Percentiles rank a stretch among this genome's conserved stretches.
phyloP scores from a whole-genome alignment of 2,797 vertebrate genomes.

The Crenuchus spilurus region DNA sequence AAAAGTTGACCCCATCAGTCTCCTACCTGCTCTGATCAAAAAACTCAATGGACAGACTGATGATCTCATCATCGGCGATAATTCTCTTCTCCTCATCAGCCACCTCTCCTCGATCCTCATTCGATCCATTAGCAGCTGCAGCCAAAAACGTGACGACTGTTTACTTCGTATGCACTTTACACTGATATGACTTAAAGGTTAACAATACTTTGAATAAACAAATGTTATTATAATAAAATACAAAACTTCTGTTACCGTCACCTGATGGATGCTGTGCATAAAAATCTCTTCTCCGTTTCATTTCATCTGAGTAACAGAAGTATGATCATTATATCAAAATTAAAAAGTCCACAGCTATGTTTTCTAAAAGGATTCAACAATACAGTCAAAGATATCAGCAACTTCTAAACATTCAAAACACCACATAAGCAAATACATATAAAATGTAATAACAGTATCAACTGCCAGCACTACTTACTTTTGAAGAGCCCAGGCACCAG shows the following conservation, averaged over 20 bases:
- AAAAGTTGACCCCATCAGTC: background rate
- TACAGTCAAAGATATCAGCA: too few relatives aligned
- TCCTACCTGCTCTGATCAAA: constrained; percentile 94
- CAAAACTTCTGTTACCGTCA: constrained; percentile 76
- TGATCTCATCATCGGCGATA: constrained; percentile 98
- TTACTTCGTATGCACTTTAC: background rate
- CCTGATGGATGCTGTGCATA: constrained; percentile 93
- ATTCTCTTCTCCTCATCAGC: constrained; percentile 97
- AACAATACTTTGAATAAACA: background rate
- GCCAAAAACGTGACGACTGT: background rate
- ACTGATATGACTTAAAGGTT: background rate
- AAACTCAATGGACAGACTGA: constrained; percentile 99
- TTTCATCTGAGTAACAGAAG: constrained; percentile 86
- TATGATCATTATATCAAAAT: background rate
- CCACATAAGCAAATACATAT: too few relatives aligned
- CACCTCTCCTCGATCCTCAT: constrained; percentile 96
- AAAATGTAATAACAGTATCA: too few relatives aligned
- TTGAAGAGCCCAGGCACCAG: constrained; percentile 98
- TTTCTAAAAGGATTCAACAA: too few relatives aligned
- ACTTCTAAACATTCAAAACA: too few relatives aligned
- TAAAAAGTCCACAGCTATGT: too few relatives aligned
- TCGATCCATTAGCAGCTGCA: constrained; percentile 86
- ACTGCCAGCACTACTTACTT: constrained; percentile 80
- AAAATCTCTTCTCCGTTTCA: constrained; percentile 98
- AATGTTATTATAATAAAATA: constrained; percentile 1